Percentiles rank a stretch among this genome's conserved stretches.
Conservation (phyloP, 2,888 invertebrate genomes). For the Cosmia pyralina region DNA sequence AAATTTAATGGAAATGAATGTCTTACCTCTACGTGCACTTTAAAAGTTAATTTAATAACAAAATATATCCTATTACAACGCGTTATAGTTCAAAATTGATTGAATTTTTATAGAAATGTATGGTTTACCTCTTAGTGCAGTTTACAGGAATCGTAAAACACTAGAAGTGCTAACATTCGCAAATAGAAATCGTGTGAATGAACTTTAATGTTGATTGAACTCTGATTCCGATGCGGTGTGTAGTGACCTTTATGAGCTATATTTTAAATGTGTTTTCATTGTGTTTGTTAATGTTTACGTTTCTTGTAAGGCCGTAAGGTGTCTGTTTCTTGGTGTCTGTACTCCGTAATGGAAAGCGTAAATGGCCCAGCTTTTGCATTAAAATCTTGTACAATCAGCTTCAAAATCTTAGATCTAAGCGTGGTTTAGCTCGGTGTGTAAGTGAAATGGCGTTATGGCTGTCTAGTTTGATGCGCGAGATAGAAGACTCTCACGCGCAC, state of each 20-base stretch:
- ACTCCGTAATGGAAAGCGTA: background rate
- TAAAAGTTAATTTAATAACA: conserved; percentile 12
- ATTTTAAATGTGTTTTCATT: conserved; percentile 32
- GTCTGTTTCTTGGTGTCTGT: background rate
- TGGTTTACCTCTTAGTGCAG: conserved; percentile 46
- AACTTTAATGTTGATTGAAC: conserved; percentile 62
- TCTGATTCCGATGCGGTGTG: conserved; percentile 32
- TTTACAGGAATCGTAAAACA: conserved; percentile 62
- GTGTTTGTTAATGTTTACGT: conserved; percentile 45
- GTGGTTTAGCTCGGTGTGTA: too few relatives aligned
- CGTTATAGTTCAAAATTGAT: conserved; percentile 19
- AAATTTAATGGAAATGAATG: background rate
- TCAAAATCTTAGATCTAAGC: too few relatives aligned
- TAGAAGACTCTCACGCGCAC: too few relatives aligned
- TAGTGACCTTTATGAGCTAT: conserved; percentile 45
- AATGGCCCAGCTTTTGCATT: background rate
- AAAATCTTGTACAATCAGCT: background rate
- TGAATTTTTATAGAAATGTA: background rate
- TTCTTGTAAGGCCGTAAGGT: background rate
- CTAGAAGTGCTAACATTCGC: conserved; percentile 55
- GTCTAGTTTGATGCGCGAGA: too few relatives aligned
- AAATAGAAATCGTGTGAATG: conserved; percentile 69
- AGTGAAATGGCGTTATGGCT: too few relatives aligned
- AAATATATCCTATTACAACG: background rate
- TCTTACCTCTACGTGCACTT: conserved; percentile 14